Percentiles rank a stretch among this genome's conserved stretches.
Conservation (phyloP, 2,797 vertebrate genomes). For the Schizopygopsis pylzovi region DNA sequence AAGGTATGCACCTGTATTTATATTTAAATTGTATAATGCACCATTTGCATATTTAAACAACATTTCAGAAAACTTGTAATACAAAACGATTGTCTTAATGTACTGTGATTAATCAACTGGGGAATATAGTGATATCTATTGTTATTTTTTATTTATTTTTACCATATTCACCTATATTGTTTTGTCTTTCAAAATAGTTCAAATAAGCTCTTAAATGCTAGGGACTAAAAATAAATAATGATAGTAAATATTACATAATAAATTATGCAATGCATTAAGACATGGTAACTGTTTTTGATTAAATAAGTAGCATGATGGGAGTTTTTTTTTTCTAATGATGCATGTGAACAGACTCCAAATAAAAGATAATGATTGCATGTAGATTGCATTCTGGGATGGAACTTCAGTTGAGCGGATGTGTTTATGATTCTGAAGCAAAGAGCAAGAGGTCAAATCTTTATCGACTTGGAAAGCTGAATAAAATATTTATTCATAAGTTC, state of each 20-base stretch:
- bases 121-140: background rate
- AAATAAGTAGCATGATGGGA: background rate
- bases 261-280: background rate
- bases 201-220: background rate
- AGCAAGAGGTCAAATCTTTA: background rate
- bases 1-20: background rate
- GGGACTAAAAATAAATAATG: no score
- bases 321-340: background rate
- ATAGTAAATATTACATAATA: background rate
- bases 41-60: background rate
- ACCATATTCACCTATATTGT: background rate
- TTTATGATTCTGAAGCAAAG: background rate
- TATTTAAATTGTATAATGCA: background rate
- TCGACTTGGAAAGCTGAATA: background rate
- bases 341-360: background rate
- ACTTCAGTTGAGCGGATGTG: background rate
- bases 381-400: constrained; percentile 14
- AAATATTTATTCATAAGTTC: background rate
- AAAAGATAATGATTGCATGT: constrained; percentile 3
- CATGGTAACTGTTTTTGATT: background rate
- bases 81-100: background rate
- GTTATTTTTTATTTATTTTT: background rate
- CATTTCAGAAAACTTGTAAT: background rate
- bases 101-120: background rate
- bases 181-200: no score